Percentiles rank a stretch among this genome's conserved stretches.
These are phyloP conservation scores for Poecile montanus DNA, from an alignment of 2,797 vertebrate genomes.

Conservation along the genomic window DNA sequence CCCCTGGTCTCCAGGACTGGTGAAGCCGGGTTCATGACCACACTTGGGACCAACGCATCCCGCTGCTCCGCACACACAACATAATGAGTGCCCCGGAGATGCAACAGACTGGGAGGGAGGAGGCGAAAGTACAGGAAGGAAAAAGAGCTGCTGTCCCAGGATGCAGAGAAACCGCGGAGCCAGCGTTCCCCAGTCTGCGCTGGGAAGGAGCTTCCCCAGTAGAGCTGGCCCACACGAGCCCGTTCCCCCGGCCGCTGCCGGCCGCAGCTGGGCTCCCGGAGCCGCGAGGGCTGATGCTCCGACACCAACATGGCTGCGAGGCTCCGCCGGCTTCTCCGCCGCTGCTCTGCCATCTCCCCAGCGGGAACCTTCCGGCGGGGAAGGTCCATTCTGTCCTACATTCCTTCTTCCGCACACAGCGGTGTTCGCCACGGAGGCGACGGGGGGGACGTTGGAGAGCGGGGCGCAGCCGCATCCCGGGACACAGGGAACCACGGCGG, in stretches of 20 bases:
- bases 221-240: background rate
- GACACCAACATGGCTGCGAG: slow-evolving; percentile 48
- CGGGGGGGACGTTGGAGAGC: background rate
- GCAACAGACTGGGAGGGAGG: rapidly evolving
- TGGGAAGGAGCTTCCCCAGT: background rate
- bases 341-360: background rate
- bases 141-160: background rate
- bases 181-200: background rate
- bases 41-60: background rate
- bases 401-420: background rate
- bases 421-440: background rate
- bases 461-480: background rate
- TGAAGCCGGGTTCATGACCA: background rate
- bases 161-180: background rate
- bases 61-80: background rate
- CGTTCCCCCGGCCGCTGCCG: too few species aligned
- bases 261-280: background rate
- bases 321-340: background rate
- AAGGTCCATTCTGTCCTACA: slow-evolving; percentile 1
- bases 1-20: background rate
- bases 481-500: background rate
- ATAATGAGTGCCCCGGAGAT: background rate
- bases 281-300: background rate
- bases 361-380: background rate
- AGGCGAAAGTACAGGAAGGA: background rate